Evolutionary conservation across 2,888 invertebrate genomes (phyloP).

Genomic region (Drosophila rubida): DNA sequence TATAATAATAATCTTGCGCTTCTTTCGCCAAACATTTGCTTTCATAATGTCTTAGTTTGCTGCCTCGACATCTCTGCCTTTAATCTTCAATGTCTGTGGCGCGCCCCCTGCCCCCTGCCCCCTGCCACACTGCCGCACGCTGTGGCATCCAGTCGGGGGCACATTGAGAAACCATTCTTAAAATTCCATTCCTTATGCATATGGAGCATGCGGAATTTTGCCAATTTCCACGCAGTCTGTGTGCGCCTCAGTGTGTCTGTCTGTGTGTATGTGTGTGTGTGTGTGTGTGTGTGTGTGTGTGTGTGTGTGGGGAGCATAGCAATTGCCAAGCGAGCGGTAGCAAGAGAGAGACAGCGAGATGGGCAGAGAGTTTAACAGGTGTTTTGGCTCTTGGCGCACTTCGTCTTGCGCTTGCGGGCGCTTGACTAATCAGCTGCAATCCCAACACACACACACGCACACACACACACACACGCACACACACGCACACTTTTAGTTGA

Average conservation of each 20-base stretch:
- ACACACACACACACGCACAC: background rate
- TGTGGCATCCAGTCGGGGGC: background rate
- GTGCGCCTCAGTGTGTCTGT: background rate
- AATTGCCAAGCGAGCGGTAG: constrained; percentile 7
- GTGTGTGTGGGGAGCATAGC: background rate
- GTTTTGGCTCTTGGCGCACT: constrained; percentile 68
- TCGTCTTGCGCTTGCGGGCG: constrained; percentile 29
- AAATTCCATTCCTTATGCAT: constrained; percentile 49
- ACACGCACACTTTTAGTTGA: constrained; percentile 26
- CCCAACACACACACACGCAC: constrained; percentile 19
- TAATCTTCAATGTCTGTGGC: background rate
- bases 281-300: constrained; percentile 5
- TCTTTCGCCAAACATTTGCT: background rate
- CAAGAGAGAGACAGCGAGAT: background rate
- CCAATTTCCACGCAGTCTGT: constrained; percentile 39
- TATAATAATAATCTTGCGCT: too few relatives aligned
- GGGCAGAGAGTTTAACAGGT: constrained; percentile 63
- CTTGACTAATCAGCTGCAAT: constrained; percentile 45
- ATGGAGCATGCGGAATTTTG: constrained; percentile 51
- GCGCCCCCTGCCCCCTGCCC: background rate
- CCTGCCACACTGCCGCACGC: background rate
- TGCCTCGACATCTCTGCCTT: constrained; percentile 2
- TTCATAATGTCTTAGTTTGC: background rate
- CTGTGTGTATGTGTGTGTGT: background rate
- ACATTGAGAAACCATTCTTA: constrained; percentile 35